Evolutionary conservation across 2,797 vertebrate species (phyloP), one percentile per base, ranked within the genome.

Genomic region (Alcedo atthis): DNA sequence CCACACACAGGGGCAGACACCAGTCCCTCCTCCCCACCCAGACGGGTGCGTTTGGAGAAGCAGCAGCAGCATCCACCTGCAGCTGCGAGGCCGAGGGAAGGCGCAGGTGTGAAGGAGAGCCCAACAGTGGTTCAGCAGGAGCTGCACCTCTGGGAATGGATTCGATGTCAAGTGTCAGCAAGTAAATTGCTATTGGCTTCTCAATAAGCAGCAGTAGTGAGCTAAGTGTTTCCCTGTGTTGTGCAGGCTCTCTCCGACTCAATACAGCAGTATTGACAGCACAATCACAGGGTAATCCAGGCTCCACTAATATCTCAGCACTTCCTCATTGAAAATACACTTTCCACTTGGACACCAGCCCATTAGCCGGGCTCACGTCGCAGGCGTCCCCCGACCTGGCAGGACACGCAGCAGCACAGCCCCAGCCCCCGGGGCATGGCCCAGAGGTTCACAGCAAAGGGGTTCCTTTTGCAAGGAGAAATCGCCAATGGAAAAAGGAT

Each of bases 171-270:
- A 97, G 97, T 98, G 97, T 98, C 97, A 98, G 97, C 96, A 97
- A 96, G 96, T 98, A 99, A 99, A 99, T 99, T 99, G 98, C 98
- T 99, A 99, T 99, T 99, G 99, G 99, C 99, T 99, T 98, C 98
- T 99, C 98, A 98, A 99, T 99, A 99, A 99, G 98, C 98, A 98
- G 98, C 98, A 98, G 98, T 94, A 98, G 98, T 97, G 98, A 98
- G 98, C 98, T 98, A 98, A 99, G 98, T 98, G 98, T 98, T 97
- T 97, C 97, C 97, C 97, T 97, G 97, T 96, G 98, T 97, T 95
- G 97, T 98, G 97, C 97, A 97, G 96, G 97, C 98, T 98, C 98
- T 98, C 97, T 95, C 96, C 81, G 97, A 98, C 98, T 98, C 99
- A 98, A 99, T 98, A 99, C 98, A 96, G 98, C 97, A 93, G 98